Conservation (phyloP, 2,888 invertebrate genomes). For the Euzophera pinguis region DNA sequence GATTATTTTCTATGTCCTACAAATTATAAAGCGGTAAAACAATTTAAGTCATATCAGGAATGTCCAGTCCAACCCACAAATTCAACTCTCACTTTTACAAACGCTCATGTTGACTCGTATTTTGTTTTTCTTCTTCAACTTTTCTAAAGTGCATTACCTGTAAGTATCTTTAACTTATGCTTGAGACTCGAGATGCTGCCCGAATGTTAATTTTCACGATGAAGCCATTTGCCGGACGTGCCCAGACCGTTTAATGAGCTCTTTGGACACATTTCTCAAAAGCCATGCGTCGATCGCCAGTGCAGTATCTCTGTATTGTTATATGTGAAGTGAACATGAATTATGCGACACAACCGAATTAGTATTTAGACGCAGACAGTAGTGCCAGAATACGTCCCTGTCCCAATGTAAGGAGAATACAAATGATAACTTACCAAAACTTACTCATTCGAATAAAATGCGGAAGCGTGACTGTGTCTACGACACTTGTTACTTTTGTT, state of each 20-base stretch:
- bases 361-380: conserved; percentile 32
- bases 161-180: not conserved
- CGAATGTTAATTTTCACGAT: conserved; percentile 75
- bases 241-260: conserved; percentile 55
- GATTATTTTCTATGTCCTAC: too few species aligned
- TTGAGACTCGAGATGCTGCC: conserved; percentile 45
- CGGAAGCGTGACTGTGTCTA: too few species aligned
- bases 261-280: conserved; percentile 59
- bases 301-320: conserved; percentile 56
- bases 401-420: conserved; percentile 1
- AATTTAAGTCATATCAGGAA: too few species aligned
- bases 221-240: conserved; percentile 72
- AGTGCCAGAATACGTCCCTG: conserved; percentile 34
- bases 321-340: conserved; percentile 36
- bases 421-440: not conserved
- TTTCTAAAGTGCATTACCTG: too few species aligned
- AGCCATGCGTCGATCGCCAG: conserved; percentile 51
- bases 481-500: too few species aligned
- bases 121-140: too few species aligned
- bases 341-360: conserved; percentile 50
- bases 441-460: too few species aligned
- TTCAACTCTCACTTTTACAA: too few species aligned
- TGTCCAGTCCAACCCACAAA: too few species aligned
- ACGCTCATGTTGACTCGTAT: too few species aligned
- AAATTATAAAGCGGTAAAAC: too few species aligned